These are phyloP conservation scores for Yponomeuta evonymella DNA, from an alignment of 2,888 invertebrate species.

Conservation along the genomic window DNA sequence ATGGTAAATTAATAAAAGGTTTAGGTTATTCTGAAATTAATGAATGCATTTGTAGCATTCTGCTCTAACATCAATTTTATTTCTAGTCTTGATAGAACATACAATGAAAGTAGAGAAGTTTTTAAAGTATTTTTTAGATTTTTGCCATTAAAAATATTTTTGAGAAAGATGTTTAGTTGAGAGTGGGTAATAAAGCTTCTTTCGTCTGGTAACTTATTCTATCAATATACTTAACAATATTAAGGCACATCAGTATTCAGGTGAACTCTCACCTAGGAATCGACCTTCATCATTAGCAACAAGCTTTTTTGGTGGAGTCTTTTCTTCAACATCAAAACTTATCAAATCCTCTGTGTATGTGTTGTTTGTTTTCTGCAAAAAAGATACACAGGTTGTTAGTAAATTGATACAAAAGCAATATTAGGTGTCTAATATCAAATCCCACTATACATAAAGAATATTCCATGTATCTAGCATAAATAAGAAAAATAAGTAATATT, in stretches of 20 bases:
- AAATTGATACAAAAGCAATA: no score
- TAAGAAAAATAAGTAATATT: no score
- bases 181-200: conserved; percentile 5
- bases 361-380: conserved; percentile 52
- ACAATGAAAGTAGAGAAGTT: no score
- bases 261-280: conserved; percentile 58
- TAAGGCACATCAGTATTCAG: conserved; percentile 46
- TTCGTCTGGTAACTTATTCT: conserved; percentile 43
- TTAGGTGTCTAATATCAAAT: no score
- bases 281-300: conserved; percentile 49
- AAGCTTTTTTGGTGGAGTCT: conserved; percentile 20
- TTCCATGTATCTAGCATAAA: no score
- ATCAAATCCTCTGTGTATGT: conserved; percentile 52
- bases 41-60: no score
- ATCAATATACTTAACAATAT: conserved; percentile 26
- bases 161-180: neutral
- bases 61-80: no score
- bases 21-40: no score
- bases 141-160: neutral
- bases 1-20: no score
- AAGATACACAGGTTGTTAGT: conserved; percentile 10
- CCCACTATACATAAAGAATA: no score
- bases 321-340: conserved; percentile 53
- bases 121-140: neutral
- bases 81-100: no score